Evolutionary conservation across 2,113 vertebrate genomes (phyloP), one percentile per base, ranked within the genome.

Genomic region (Numenius arquata): DNA sequence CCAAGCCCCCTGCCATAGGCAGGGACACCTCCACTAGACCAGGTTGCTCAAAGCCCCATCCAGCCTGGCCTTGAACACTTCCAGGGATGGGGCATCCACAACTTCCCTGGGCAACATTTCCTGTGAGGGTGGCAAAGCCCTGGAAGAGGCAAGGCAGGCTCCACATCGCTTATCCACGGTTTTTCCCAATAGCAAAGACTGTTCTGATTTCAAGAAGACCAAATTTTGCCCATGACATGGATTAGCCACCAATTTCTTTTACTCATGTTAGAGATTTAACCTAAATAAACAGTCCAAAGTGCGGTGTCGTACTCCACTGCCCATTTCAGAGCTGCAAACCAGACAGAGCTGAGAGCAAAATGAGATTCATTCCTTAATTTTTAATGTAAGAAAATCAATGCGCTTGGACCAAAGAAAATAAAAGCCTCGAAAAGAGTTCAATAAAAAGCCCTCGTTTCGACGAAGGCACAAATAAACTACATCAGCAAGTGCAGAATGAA

Each of bases 371-470:
- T 21, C 67, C 53, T 85, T 62, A 38, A 74, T 79, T 89, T 93
- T 89, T 68, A 48, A 79, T 67, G 86, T 10, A 85, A 79, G 45
- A 67, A 79, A 80, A 79, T 93, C 80, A 56, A 67, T 50, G 32
- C 3, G 11, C 65, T 74, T 56, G 20, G 23, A 41, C 53, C 53
- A 68, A 67, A 58, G 59, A 12, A 84, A 84, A 78, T 25, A 45
- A 40, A 59, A 32, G 48, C 36, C 67, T 62, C 12, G 45, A 61
- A 53, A 62, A 30, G 67, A 17, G 40, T 56, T 89, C 74, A 36
- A 36, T 14, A 56, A 48, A 36, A 19, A 62, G 27, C 32, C 30
- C n/a, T 85, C 12, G 0, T 58, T 45, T 58, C 15, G n/a, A 67
- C 18, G 47, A 79, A 84, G 55, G 67, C 34, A 56, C 91, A 47